Evolutionary conservation across 2,888 invertebrate genomes (phyloP), one percentile per base, ranked within the genome.

Genomic region (Anthophora plumipes): DNA sequence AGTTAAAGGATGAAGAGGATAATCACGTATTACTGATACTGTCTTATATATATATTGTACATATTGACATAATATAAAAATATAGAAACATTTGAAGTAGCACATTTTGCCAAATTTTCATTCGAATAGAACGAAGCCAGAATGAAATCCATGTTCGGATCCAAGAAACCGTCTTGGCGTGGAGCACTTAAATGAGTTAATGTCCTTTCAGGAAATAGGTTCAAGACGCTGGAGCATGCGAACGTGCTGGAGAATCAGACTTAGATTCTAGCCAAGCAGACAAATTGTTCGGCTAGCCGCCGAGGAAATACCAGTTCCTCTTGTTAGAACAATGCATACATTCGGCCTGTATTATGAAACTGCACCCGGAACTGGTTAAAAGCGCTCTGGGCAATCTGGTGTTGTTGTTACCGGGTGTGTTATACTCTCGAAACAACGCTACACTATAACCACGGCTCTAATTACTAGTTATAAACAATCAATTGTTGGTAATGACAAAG

Each of bases 271-370:
- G 17, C 12, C 25, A 17, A 52, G 57, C 20, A 64, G 57, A 52
- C 57, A 46, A 48, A 69, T 64, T 68, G 59, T 57, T 69, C 31
- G 68, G 66, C 12, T 52, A 52, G 41, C 63, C 69, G 5, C 63
- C 5, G 52, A 48, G 61, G 48, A 20, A 59, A 64, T 64, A 11
- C 41, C 50, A 71, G 48, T 66, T 41, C 20, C 67, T 70, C 59
- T 71, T 60, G 54, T 61, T 69, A 43, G 6, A 37, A 63, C 64
- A 70, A 64, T 69, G 46, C 39, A 17, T 57, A 66, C 22, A 39
- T 67, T 71, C 60, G 50, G 20, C 50, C 37, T 54, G 20, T 57
- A 57, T 39, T 55, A 43, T n/a, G 48, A 22, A 14, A n/a, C 7
- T 14, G 20, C 14, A 22, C 5, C 6, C n/a, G 0, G 50, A 50